A percentile compares a stretch with the other conserved stretches of the same genome.
Conservation (phyloP, 2,113 vertebrate species). For the Plecturocebus donacophilus region DNA sequence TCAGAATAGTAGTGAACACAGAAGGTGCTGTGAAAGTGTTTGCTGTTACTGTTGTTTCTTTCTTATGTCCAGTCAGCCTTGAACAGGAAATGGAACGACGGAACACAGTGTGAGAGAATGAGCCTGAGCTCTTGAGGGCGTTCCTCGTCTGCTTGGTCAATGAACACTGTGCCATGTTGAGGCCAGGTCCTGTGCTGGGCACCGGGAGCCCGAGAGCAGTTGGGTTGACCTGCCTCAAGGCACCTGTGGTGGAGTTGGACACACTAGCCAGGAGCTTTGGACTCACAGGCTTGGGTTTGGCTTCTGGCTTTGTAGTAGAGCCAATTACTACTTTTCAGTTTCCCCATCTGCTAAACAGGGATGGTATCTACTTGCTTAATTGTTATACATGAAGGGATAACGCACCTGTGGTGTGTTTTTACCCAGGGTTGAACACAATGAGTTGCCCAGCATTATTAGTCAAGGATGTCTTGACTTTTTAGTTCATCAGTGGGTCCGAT, state of each 20-base stretch:
- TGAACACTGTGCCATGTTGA: fast-evolving
- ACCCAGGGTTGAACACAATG: not conserved
- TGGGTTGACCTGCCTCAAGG: not conserved
- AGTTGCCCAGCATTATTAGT: not conserved
- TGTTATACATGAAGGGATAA: not conserved
- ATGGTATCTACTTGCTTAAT: not conserved
- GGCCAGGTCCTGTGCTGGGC: not conserved
- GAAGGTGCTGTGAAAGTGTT: not conserved
- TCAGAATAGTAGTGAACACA: fast-evolving
- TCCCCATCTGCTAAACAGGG: not conserved
- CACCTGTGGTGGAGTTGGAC: not conserved
- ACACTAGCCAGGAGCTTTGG: not conserved
- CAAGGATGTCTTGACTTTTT: not conserved
- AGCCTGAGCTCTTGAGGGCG: not conserved
- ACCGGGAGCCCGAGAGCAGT: fast-evolving
- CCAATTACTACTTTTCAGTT: not conserved
- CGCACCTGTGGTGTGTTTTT: not conserved
- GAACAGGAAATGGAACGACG: not conserved
- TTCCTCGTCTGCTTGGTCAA: not conserved
- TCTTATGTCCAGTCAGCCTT: not conserved
- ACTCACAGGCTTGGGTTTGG: not conserved
- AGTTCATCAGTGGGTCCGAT: not conserved
- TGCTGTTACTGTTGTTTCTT: not conserved
- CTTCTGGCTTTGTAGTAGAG: not conserved
- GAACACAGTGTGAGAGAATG: not conserved